Percentiles rank a stretch among this genome's conserved stretches.
phyloP scores from a whole-genome alignment of 2,797 vertebrate genomes.

The Aldrovandia affinis region DNA sequence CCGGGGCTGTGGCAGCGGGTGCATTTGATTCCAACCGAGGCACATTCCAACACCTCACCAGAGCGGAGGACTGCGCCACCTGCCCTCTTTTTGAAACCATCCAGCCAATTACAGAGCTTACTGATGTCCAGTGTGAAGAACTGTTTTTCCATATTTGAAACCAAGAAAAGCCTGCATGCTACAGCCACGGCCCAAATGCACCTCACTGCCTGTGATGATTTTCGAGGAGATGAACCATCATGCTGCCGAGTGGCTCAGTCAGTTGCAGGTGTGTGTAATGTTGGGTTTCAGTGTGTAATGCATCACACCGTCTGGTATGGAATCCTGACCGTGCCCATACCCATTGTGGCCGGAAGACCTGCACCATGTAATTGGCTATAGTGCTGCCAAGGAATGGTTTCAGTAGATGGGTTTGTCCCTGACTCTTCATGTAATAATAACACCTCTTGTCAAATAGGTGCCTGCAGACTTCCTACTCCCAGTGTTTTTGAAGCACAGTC shows the following conservation, averaged over 20 bases:
- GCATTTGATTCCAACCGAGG: slow-evolving; percentile 36
- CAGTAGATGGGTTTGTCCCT: neutral
- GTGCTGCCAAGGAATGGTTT: neutral
- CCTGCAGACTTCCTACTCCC: neutral
- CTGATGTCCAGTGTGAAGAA: too few species aligned
- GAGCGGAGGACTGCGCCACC: neutral
- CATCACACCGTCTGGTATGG: too few species aligned
- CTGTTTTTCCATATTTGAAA: too few species aligned
- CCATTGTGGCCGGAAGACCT: neutral
- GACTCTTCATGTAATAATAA: neutral
- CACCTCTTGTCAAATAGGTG: neutral
- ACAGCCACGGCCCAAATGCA: neutral
- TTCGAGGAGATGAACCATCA: slow-evolving; percentile 40
- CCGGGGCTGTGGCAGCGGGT: slow-evolving; percentile 36
- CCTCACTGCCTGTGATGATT: neutral
- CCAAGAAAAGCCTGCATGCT: neutral
- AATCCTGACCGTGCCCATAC: neutral
- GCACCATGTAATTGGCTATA: neutral
- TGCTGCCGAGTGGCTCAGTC: too few species aligned
- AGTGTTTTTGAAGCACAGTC: neutral
- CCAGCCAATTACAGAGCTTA: too few species aligned
- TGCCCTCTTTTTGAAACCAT: neutral
- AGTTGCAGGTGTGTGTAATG: too few species aligned
- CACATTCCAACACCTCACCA: slow-evolving; percentile 40
- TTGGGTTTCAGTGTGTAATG: too few species aligned